Evolutionary conservation across 2,797 vertebrate genomes (phyloP).

Genomic region (Spheniscus humboldti): DNA sequence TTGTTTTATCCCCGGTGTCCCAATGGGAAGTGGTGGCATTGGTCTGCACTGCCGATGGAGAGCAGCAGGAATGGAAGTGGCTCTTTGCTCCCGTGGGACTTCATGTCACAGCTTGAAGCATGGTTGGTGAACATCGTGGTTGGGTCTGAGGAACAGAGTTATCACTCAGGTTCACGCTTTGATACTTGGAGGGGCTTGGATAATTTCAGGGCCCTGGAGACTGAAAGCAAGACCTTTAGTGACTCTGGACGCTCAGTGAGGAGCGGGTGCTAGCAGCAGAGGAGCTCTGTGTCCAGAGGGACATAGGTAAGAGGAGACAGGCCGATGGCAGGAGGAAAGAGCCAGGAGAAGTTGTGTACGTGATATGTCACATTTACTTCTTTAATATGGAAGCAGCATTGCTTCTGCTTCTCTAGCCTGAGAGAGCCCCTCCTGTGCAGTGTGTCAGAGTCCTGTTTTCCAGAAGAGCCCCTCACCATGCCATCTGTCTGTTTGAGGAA

Average conservation of each 20-base stretch:
- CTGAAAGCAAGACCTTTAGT: background rate
- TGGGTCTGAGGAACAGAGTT: background rate
- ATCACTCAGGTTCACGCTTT: background rate
- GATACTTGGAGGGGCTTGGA: background rate
- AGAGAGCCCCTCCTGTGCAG: background rate
- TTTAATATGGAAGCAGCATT: background rate
- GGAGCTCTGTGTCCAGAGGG: background rate
- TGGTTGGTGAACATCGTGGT: background rate
- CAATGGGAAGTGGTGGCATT: accelerated
- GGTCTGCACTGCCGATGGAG: background rate
- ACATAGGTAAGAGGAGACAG: background rate
- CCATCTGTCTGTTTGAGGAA: background rate
- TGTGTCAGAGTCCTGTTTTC: background rate
- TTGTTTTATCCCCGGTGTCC: background rate
- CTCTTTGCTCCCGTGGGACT: accelerated
- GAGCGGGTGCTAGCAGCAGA: background rate
- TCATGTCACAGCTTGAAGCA: background rate
- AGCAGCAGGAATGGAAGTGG: background rate
- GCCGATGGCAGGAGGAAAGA: background rate
- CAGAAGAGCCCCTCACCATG: background rate
- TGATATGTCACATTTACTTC: background rate
- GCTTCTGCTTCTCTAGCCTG: background rate
- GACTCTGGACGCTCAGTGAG: accelerated
- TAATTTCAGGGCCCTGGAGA: background rate
- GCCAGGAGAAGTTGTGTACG: accelerated